phyloP scores from a whole-genome alignment of 2,113 vertebrate species.

The Saimiri boliviensis region DNA sequence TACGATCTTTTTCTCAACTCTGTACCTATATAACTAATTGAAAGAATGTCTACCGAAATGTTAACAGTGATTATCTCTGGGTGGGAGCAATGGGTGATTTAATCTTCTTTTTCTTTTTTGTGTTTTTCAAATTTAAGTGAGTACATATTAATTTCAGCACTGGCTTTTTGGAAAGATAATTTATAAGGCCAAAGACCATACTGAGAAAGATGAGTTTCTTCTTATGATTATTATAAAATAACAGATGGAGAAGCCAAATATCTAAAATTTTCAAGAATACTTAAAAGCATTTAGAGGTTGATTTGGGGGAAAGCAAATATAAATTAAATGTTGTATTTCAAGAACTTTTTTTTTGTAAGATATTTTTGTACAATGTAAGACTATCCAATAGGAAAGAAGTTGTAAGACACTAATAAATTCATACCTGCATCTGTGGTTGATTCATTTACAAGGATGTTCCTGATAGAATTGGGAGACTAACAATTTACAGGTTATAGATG shows the following conservation, averaged over 20 bases:
- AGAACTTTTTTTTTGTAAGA: background rate
- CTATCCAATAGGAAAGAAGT: background rate
- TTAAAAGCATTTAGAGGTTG: background rate
- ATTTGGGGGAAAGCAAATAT: background rate
- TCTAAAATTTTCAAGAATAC: background rate
- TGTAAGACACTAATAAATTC: background rate
- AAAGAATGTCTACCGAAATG: background rate
- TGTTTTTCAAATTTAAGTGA: background rate
- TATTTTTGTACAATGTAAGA: background rate
- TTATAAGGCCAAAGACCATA: background rate
- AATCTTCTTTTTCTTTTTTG: background rate
- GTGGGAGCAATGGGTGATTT: background rate
- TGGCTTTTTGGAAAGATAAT: constrained; percentile 13
- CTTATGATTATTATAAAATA: background rate
- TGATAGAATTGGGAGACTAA: background rate
- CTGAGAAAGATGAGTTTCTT: background rate
- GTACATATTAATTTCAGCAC: background rate
- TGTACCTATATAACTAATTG: background rate
- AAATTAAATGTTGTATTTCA: constrained; percentile 21
- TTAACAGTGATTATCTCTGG: background rate
- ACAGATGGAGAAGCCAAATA: background rate
- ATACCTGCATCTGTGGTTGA: background rate
- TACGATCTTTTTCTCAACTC: background rate
- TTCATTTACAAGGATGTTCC: background rate
- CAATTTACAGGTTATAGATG: background rate